These are phyloP conservation scores for Scomber colias DNA, from an alignment of 2,113 vertebrate species.

Conservation along the genomic window DNA sequence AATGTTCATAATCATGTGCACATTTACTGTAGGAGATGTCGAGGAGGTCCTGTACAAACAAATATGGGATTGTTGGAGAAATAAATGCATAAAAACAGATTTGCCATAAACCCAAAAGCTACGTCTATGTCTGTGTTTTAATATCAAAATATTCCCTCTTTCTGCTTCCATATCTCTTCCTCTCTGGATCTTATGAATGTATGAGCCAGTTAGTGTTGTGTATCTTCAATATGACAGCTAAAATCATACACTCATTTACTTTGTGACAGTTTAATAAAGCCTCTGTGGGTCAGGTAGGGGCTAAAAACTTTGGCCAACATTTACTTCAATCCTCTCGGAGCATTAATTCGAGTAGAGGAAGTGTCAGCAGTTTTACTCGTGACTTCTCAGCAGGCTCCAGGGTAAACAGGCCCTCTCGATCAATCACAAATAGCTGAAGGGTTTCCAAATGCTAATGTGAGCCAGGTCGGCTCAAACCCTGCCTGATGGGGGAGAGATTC, in stretches of 20 bases:
- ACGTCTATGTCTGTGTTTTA: neutral
- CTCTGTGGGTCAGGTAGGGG: neutral
- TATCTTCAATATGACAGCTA: neutral
- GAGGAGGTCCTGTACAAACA: too few relatives aligned
- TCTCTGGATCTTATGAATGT: neutral
- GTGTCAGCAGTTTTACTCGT: slow-evolving; percentile 36
- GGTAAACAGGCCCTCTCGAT: slow-evolving; percentile 34
- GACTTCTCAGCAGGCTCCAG: slow-evolving; percentile 12
- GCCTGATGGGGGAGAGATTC: slow-evolving; percentile 6
- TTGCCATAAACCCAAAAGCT: neutral
- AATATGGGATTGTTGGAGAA: neutral
- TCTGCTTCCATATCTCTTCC: too few relatives aligned
- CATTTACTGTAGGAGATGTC: neutral
- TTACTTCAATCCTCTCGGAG: slow-evolving; percentile 18
- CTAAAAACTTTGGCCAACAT: neutral
- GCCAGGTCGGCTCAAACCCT: slow-evolving; percentile 32
- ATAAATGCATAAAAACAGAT: neutral
- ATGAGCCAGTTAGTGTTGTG: neutral
- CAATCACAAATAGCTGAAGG: slow-evolving; percentile 43
- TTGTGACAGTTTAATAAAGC: slow-evolving; percentile 2
- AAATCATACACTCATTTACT: slow-evolving; percentile 7
- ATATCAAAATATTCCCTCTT: too few relatives aligned
- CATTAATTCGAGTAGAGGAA: slow-evolving; percentile 25
- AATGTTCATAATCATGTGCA: slow-evolving; percentile 25
- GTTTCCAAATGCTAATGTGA: slow-evolving; percentile 57